Conservation (phyloP, 2,113 vertebrate genomes). For the Isurus oxyrinchus region DNA sequence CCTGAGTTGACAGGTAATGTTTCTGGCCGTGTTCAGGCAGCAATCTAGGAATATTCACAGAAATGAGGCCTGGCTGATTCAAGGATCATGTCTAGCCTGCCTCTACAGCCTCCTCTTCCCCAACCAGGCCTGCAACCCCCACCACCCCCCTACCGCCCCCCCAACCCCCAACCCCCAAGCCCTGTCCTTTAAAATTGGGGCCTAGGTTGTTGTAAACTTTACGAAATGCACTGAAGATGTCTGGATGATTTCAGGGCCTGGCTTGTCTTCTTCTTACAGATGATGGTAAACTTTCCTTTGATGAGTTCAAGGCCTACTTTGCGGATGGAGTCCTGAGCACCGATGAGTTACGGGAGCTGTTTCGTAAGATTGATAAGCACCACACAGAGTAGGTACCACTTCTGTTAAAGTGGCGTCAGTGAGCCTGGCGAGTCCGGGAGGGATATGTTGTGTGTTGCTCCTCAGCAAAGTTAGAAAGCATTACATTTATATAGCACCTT, state of each 20-base stretch:
- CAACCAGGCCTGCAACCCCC: neutral
- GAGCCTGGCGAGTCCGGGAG: neutral
- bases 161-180: neutral
- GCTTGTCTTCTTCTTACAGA: conserved; percentile 59
- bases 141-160: too few species aligned
- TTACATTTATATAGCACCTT: neutral
- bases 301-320: conserved; percentile 94
- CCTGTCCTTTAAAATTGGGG: neutral
- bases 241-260: neutral
- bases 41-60: neutral
- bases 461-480: neutral
- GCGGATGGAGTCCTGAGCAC: conserved; percentile 85
- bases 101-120: neutral
- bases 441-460: neutral
- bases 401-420: neutral
- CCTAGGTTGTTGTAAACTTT: neutral
- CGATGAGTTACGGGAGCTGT: conserved; percentile 81
- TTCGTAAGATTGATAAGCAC: conserved; percentile 75
- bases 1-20: neutral
- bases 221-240: too few species aligned
- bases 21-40: neutral
- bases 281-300: conserved; percentile 89
- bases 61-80: neutral
- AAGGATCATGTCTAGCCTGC: too few species aligned
- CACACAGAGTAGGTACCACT: conserved; percentile 73